Evolutionary conservation across 2,888 invertebrate species (phyloP).

Genomic region (Trissolcus brochymenae): DNA sequence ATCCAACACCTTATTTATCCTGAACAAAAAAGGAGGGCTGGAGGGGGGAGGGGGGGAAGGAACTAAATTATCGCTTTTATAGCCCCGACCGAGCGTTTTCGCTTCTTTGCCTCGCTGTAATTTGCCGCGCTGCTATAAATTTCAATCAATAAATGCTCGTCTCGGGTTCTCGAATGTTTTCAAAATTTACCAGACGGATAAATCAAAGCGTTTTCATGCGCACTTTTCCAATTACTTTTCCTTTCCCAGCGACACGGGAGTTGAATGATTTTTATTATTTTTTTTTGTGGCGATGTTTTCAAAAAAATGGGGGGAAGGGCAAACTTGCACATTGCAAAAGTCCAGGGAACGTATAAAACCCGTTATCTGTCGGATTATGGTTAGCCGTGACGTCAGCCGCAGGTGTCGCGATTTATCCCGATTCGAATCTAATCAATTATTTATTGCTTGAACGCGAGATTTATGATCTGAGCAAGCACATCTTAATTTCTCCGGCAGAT

Average conservation of each 20-base stretch:
- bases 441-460: constrained; percentile 10
- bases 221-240: not conserved
- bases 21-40: constrained; percentile 29
- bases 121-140: constrained; percentile 44
- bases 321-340: not conserved
- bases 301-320: not conserved
- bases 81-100: constrained; percentile 36
- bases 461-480: constrained; percentile 20
- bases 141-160: constrained; percentile 2
- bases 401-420: constrained; percentile 16
- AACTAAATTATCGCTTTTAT: constrained; percentile 24
- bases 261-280: too few relatives aligned
- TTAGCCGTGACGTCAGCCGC: constrained; percentile 12
- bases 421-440: constrained; percentile 44
- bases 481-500: constrained; percentile 41
- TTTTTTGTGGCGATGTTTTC: too few relatives aligned
- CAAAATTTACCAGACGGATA: too few relatives aligned
- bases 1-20: constrained; percentile 55
- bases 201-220: not conserved
- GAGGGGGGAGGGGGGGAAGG: too few relatives aligned
- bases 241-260: too few relatives aligned
- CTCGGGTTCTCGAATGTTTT: too few relatives aligned
- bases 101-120: constrained; percentile 25
- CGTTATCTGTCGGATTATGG: constrained; percentile 35
- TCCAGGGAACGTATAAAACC: constrained; percentile 13